Conservation (phyloP, 2,113 vertebrate species). For the Osmerus eperlanus region DNA sequence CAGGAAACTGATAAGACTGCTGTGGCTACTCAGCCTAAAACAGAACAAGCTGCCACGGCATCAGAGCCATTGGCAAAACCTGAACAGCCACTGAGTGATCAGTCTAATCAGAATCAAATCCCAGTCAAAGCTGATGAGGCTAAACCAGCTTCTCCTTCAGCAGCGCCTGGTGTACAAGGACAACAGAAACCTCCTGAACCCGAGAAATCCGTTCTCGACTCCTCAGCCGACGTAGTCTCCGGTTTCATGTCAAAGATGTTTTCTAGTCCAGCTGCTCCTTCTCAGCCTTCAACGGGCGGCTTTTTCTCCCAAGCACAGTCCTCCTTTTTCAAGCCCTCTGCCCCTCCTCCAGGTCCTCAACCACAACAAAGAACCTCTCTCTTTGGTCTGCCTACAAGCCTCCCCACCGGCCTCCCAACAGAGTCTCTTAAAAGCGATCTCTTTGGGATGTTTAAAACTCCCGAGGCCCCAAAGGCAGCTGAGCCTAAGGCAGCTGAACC, state of each 20-base stretch:
- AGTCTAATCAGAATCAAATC: slow-evolving; percentile 30
- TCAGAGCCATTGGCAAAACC: slow-evolving; percentile 19
- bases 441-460: slow-evolving; percentile 67
- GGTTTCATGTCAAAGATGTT: slow-evolving; percentile 84
- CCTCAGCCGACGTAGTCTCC: slow-evolving; percentile 81
- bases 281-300: slow-evolving; percentile 65
- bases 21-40: slow-evolving; percentile 31
- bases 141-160: slow-evolving; percentile 9
- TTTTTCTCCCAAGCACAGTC: slow-evolving; percentile 67
- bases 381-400: slow-evolving; percentile 66
- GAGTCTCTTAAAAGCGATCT: slow-evolving; percentile 75
- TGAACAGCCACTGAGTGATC: slow-evolving; percentile 9
- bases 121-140: slow-evolving; percentile 36
- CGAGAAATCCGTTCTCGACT: slow-evolving; percentile 73
- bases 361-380: slow-evolving; percentile 74
- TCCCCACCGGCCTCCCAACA: slow-evolving; percentile 64
- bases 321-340: slow-evolving; percentile 63
- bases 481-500: slow-evolving; percentile 32
- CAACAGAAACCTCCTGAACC: slow-evolving; percentile 57
- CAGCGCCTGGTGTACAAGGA: slow-evolving; percentile 38
- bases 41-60: slow-evolving; percentile 23
- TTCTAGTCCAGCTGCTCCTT: slow-evolving; percentile 59
- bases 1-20: slow-evolving; percentile 24
- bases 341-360: slow-evolving; percentile 50
- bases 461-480: slow-evolving; percentile 46